Conservation (phyloP, 2,797 vertebrate species). For the Sebastes aleutianus region DNA sequence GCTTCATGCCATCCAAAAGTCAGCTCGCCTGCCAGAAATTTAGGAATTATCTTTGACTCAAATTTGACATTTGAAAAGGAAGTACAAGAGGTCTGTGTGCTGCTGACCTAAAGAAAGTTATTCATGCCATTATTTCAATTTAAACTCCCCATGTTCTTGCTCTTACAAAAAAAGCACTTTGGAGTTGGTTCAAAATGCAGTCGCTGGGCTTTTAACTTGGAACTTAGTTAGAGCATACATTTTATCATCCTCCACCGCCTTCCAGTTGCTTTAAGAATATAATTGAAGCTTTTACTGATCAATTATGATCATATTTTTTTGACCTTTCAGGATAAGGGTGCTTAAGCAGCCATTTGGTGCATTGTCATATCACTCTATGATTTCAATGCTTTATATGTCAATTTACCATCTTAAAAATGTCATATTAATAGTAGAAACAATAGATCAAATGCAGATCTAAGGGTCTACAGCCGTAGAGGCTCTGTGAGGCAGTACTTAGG, state of each 20-base stretch:
- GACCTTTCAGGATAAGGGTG: background rate
- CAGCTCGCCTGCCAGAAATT: background rate
- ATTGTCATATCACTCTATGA: background rate
- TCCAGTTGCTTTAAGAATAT: background rate
- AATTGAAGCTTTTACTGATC: background rate
- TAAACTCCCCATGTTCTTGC: background rate
- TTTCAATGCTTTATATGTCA: background rate
- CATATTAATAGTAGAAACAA: background rate
- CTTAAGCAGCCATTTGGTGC: background rate
- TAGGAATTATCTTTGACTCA: background rate
- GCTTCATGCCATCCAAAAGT: background rate
- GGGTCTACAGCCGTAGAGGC: background rate
- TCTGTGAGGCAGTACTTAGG: too few species aligned
- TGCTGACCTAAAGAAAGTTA: background rate
- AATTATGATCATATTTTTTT: background rate
- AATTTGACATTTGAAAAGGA: background rate
- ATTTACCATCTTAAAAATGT: background rate
- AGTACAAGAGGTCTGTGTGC: background rate
- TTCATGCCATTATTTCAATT: slow-evolving; percentile 1
- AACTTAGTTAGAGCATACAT: background rate
- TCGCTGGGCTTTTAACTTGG: background rate
- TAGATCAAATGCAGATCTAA: background rate
- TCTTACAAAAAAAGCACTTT: background rate
- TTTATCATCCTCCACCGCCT: background rate
- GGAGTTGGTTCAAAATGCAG: background rate